phyloP scores from a whole-genome alignment of 2,888 invertebrate genomes.

The Amiota mariae region DNA sequence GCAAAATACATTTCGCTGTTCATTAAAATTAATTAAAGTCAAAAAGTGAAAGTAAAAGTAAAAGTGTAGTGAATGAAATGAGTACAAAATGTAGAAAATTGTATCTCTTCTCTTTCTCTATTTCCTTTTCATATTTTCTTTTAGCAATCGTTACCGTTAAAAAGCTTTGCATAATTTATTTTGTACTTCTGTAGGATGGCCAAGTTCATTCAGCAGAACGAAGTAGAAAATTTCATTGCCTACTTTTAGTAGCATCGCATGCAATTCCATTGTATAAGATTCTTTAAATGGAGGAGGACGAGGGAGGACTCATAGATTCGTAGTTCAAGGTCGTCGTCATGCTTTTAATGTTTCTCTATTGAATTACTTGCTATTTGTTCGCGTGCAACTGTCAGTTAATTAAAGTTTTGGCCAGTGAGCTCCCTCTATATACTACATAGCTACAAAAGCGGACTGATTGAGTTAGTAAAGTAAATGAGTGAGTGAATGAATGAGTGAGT shows the following conservation, averaged over 20 bases:
- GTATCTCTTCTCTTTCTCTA: too few relatives aligned
- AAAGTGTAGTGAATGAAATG: not conserved
- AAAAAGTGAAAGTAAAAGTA: not conserved
- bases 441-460: not conserved
- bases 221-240: too few relatives aligned
- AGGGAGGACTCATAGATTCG: not conserved
- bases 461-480: not conserved
- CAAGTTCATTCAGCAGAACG: not conserved
- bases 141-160: not conserved
- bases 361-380: not conserved
- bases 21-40: constrained; percentile 21
- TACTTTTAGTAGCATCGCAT: too few relatives aligned
- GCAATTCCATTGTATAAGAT: too few relatives aligned
- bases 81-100: not conserved
- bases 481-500: not conserved
- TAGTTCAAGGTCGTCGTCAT: not conserved
- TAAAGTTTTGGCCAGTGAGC: not conserved
- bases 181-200: not conserved
- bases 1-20: not conserved
- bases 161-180: not conserved
- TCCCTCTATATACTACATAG: not conserved
- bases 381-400: not conserved
- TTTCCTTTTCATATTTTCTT: too few relatives aligned
- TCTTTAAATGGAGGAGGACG: too few relatives aligned
- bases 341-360: not conserved